These are phyloP conservation scores for Camponotus floridanus DNA, from an alignment of 1,140 invertebrate species.

Conservation along the genomic window DNA sequence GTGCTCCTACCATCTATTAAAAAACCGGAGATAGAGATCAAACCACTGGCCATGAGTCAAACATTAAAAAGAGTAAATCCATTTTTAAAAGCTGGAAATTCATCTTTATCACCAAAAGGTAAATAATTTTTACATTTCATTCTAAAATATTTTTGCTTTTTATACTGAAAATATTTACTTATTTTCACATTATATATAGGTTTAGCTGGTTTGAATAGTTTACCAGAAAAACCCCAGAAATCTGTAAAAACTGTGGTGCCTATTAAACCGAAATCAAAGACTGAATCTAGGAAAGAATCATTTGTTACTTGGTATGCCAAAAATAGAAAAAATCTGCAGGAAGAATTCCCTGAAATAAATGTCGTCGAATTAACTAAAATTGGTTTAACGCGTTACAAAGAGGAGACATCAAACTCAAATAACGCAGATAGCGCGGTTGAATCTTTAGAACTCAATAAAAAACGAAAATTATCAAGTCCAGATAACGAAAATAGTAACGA, in stretches of 20 bases:
- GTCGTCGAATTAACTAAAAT: constrained; percentile 86
- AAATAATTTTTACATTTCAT: not conserved
- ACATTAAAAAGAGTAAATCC: constrained; percentile 79
- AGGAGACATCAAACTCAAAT: constrained; percentile 50
- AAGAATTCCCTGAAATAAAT: constrained; percentile 87
- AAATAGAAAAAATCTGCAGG: constrained; percentile 86
- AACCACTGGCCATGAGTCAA: constrained; percentile 78
- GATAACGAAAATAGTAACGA: constrained; percentile 65
- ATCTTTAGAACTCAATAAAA: constrained; percentile 67
- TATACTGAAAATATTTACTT: constrained; percentile 3
- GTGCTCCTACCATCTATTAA: constrained; percentile 63
- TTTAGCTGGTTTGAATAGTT: constrained; percentile 76
- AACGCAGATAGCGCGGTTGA: constrained; percentile 36
- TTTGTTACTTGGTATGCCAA: constrained; percentile 88
- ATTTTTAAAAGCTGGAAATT: constrained; percentile 79
- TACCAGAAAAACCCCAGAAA: constrained; percentile 74
- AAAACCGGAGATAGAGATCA: constrained; percentile 78
- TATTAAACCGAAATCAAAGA: constrained; percentile 68
- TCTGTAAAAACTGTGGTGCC: constrained; percentile 32
- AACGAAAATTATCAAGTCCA: constrained; percentile 77
- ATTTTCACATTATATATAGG: constrained; percentile 69
- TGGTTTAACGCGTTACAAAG: constrained; percentile 87
- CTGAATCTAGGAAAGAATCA: constrained; percentile 77
- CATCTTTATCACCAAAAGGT: constrained; percentile 56
- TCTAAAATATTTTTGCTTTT: not conserved